A percentile compares a stretch with the other conserved stretches of the same genome.
These are phyloP conservation scores for Caiman crocodilus DNA, from an alignment of 2,797 vertebrate genomes.

Conservation along the genomic window DNA sequence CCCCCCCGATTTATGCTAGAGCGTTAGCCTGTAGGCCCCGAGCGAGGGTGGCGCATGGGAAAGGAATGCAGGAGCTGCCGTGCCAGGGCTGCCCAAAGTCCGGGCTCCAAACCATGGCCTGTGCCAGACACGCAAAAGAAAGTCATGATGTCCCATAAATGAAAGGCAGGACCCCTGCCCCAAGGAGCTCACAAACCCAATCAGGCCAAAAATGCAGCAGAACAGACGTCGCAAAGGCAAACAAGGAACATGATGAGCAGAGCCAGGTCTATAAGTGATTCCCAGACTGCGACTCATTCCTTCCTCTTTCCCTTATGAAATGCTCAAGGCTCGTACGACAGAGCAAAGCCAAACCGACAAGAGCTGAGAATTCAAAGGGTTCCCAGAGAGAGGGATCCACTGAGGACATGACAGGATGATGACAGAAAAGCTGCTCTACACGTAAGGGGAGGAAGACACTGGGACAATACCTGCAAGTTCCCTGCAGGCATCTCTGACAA, in stretches of 20 bases:
- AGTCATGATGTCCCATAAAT: background rate
- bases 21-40: fast-evolving
- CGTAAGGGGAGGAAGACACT: background rate
- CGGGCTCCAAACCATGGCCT: fast-evolving
- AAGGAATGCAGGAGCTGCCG: fast-evolving
- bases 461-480: background rate
- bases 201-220: background rate
- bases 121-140: background rate
- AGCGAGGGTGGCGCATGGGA: fast-evolving
- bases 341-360: background rate
- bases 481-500: background rate
- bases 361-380: background rate
- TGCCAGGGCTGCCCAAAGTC: fast-evolving
- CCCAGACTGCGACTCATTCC: background rate
- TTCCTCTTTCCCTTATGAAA: fast-evolving
- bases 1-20: fast-evolving
- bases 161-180: background rate
- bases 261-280: background rate
- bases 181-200: background rate
- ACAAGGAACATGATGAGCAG: background rate
- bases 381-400: background rate
- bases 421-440: background rate
- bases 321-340: background rate
- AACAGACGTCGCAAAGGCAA: too few relatives aligned
- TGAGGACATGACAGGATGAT: background rate